A percentile compares a stretch with the other conserved stretches of the same genome.
Evolutionary conservation across 2,113 vertebrate genomes (phyloP).

Genomic region (Psittacara wagleri): DNA sequence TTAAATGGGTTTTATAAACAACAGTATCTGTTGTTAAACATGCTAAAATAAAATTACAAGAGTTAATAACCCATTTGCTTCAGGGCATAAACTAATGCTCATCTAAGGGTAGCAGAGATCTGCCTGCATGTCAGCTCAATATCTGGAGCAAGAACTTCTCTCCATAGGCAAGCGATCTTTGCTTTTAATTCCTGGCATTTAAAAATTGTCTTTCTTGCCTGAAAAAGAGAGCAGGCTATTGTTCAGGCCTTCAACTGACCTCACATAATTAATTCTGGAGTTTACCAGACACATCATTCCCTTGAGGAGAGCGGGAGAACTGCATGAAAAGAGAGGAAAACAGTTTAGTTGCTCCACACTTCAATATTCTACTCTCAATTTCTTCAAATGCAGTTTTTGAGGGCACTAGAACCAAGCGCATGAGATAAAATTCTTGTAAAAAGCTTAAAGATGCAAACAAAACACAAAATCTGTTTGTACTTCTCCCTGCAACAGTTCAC

Average conservation of each 20-base stretch:
- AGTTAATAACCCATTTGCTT: constrained; percentile 58
- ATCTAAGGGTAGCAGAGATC: constrained; percentile 33
- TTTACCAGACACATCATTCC: constrained; percentile 30
- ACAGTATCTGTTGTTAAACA: constrained; percentile 63
- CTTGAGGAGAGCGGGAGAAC: neutral
- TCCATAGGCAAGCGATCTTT: neutral
- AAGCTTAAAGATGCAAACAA: neutral
- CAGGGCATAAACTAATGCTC: constrained; percentile 59
- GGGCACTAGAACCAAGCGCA: neutral
- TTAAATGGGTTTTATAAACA: constrained; percentile 62
- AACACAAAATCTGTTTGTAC: neutral
- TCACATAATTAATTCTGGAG: constrained; percentile 35
- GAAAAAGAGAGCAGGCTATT: neutral
- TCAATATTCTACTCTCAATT: neutral
- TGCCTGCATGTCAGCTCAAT: constrained; percentile 7
- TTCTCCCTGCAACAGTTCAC: neutral
- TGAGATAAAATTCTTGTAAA: neutral
- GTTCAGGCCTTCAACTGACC: constrained; percentile 36
- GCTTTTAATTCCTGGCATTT: constrained; percentile 20
- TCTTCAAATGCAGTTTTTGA: neutral
- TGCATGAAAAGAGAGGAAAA: constrained; percentile 17
- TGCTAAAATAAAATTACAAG: constrained; percentile 65
- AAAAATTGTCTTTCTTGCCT: neutral
- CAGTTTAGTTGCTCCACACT: neutral
- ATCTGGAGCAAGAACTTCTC: constrained; percentile 34